A percentile compares a stretch with the other conserved stretches of the same genome.
Evolutionary conservation across 2,888 invertebrate species (phyloP).

Genomic region (Glaucopsyche alexis): DNA sequence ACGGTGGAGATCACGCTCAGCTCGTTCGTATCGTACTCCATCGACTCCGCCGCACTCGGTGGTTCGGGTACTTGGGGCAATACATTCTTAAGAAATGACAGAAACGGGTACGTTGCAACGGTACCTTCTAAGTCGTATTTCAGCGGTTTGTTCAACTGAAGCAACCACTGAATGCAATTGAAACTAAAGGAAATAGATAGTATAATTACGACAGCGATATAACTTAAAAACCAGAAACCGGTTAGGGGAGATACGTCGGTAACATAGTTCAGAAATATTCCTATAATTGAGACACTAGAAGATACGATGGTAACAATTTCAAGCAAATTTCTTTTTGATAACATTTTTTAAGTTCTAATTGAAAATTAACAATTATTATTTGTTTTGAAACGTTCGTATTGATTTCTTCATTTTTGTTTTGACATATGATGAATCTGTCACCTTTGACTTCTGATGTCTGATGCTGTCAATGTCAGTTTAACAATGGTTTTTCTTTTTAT

Average conservation of each 20-base stretch:
- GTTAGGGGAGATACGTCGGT: slow-evolving; percentile 66
- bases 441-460: too few relatives aligned
- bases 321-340: slow-evolving; percentile 62
- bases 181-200: slow-evolving; percentile 72
- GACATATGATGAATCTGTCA: too few relatives aligned
- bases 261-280: slow-evolving; percentile 59
- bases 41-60: slow-evolving; percentile 44
- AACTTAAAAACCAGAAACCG: slow-evolving; percentile 69
- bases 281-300: slow-evolving; percentile 54
- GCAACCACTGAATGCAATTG: slow-evolving; percentile 74
- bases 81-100: slow-evolving; percentile 47
- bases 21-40: slow-evolving; percentile 71
- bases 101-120: slow-evolving; percentile 53
- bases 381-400: neutral
- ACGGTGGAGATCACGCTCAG: slow-evolving; percentile 72
- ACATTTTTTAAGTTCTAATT: slow-evolving; percentile 48
- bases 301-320: slow-evolving; percentile 59
- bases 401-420: neutral
- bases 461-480: too few relatives aligned
- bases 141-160: slow-evolving; percentile 75
- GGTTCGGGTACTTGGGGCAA: slow-evolving; percentile 50
- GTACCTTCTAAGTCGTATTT: slow-evolving; percentile 62
- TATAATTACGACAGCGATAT: slow-evolving; percentile 62
- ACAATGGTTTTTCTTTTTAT: too few relatives aligned
- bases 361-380: neutral